phyloP scores from a whole-genome alignment of 2,113 vertebrate species.

The Chionomys nivalis region DNA sequence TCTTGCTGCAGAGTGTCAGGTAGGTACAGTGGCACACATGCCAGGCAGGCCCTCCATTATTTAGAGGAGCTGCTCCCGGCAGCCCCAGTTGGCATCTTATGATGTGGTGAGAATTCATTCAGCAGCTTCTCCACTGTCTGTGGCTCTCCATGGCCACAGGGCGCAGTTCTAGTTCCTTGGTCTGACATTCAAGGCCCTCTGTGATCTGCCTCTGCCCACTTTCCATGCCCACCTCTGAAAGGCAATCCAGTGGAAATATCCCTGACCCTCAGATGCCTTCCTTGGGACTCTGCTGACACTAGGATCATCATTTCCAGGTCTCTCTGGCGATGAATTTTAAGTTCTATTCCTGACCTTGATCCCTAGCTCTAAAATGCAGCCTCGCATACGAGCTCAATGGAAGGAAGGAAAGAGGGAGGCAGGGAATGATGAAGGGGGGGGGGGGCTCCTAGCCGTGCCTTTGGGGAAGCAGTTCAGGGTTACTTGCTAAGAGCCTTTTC shows the following conservation, averaged over 20 bases:
- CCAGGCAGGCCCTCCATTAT: neutral
- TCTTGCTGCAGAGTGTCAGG: neutral
- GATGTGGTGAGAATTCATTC: neutral
- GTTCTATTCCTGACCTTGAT: neutral
- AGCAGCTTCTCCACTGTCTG: neutral
- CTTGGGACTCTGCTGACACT: neutral
- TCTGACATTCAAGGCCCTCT: neutral
- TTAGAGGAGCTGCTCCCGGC: neutral
- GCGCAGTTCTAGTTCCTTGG: neutral
- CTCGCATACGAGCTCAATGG: neutral
- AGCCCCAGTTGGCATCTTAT: neutral
- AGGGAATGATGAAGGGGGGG: neutral
- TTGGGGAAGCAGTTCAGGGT: neutral
- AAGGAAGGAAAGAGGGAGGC: neutral
- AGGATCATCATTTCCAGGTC: neutral
- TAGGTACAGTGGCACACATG: neutral
- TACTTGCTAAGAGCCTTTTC: neutral
- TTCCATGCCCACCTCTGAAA: neutral
- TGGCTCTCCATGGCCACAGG: neutral
- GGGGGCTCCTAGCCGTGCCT: neutral
- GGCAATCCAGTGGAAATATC: neutral
- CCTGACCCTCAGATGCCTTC: neutral
- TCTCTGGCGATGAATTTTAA: neutral
- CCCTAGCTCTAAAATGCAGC: neutral
- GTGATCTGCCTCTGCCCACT: neutral